Conservation (phyloP, 2,113 vertebrate genomes). For the Fregetta grallaria region DNA sequence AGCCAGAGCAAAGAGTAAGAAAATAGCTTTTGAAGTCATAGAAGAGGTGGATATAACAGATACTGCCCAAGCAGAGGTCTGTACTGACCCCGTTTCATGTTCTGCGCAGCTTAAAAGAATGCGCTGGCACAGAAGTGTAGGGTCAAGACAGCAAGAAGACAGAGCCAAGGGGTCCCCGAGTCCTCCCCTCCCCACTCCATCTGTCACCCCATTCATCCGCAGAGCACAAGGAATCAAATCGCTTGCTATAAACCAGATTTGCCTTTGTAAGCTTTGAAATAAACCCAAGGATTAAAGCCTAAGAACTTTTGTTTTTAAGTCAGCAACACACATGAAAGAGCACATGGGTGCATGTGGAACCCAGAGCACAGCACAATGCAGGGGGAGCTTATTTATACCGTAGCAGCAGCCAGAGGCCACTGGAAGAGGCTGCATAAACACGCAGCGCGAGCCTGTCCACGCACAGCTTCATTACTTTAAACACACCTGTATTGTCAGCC, state of each 20-base stretch:
- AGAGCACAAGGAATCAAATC: slow-evolving; percentile 42
- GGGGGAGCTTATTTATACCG: not conserved
- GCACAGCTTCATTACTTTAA: not conserved
- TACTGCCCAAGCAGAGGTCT: not conserved
- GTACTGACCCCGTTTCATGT: not conserved
- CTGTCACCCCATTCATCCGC: slow-evolving; percentile 13
- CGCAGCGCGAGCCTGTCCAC: not conserved
- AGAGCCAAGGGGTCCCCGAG: not conserved
- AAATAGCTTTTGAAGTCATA: not conserved
- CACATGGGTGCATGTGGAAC: not conserved
- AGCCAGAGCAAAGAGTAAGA: not conserved
- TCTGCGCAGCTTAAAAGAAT: not conserved
- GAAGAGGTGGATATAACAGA: not conserved
- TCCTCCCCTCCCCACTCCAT: not conserved
- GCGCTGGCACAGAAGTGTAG: not conserved
- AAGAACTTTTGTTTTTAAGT: not conserved
- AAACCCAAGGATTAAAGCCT: slow-evolving; percentile 58
- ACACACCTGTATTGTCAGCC: not conserved
- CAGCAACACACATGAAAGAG: not conserved
- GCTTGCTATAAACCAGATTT: slow-evolving; percentile 45
- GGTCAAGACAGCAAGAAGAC: not conserved
- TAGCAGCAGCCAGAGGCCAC: not conserved
- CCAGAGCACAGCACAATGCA: not conserved
- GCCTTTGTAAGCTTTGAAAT: slow-evolving; percentile 53
- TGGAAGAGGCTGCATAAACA: not conserved